Base-by-base conservation (phyloP, 2,113 vertebrate species). In the Trematocara marginatum region DNA sequence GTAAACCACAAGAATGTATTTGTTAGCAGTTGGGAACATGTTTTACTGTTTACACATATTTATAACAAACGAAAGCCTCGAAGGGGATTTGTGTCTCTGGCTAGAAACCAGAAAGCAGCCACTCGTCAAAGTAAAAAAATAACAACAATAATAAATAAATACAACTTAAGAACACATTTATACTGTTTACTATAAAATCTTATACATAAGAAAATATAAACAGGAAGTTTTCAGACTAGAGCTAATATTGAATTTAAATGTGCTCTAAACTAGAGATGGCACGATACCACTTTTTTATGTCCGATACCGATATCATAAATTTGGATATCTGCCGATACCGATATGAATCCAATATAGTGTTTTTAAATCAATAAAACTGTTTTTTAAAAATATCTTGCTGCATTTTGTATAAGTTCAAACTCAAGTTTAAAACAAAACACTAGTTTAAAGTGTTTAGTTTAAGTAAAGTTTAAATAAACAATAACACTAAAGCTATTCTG, bases 1-100 rank as follows among this genome's bases (percentile, higher is more conserved):
- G 40, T 23, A 66, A 40, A 66, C 34, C 10, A 66, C 57, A 40
- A 38, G 0, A 0, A 7, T 38, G 10, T 66, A 0, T 20, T 40
- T 38, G 34, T 66, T 66, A 66, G 18, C 61, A 7, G 61, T 20
- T n/a, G 6, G 61, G 34, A 40, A 66, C 1, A 59, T 2, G 56
- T 18, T 59, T 59, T 59, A 34, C 56, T 59, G 56, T 57, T 57
- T 16, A 57, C 13, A 0, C 56, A 59, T 59, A 16, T 57, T 57
- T 57, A 29, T 1, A 1, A 8, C 7, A 57, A 57, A 57, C 26
- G 0, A 31, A 57, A 57, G 26, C 51, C 51, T 53, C 5, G 9
- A 20, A 1, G 26, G 54, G 4, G 26, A 57, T 57, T 59, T 6
- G 56, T 59, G 26, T 59, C 56, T 59, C 7, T 59, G 13, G 56